Evolutionary conservation across 2,888 invertebrate genomes (phyloP), one percentile per base, ranked within the genome.

Genomic region (Protonemura montana): DNA sequence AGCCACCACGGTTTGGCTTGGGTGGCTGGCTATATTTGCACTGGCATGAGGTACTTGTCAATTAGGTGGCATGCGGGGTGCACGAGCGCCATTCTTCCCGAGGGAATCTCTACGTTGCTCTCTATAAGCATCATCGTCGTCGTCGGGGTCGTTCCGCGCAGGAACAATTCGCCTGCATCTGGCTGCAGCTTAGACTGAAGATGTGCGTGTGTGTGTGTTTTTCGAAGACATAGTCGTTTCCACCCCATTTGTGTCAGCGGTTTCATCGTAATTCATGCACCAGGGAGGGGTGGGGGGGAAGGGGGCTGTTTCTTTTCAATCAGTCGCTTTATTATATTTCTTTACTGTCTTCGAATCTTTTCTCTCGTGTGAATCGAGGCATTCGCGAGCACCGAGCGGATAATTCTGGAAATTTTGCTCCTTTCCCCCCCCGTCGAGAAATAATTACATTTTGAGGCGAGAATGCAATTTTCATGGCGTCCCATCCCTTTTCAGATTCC

Each of bases 21-120:
- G 28, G 78, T 41, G 82, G 82, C 41, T 41, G 16, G 82, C 41
- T 41, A 16, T 84, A 76, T 76, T 84, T 59, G 84, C 76, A 28
- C 25, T 28, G 76, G 29, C 26, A 84, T 41, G 35, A 26, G 84
- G 84, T 59, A 84, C 59, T 84, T 84, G 84, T 84, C 84, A 84
- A 84, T 84, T 84, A 84, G 84, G 76, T 28, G 84, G 26, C 26
- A 27, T 25, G 84, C 84, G 84, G 84, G 82, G 84, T 76, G 84
- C 84, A 10, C n/a, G 78, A 25, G 26, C n/a, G 26, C 3, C 6
- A 16, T 78, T 78, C 27, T 78, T 78, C 27, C 29, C 29, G 21
- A 30, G 81, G 81, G 30, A 30, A 81, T 81, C 29, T 81, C 81
- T 29, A n/a, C 30, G 59, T 13, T 59, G 5, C 35, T 35, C 35